Percentiles rank a stretch among this genome's conserved stretches.
Conservation (phyloP, 2,888 invertebrate genomes). For the Sminthurinus aureus region DNA sequence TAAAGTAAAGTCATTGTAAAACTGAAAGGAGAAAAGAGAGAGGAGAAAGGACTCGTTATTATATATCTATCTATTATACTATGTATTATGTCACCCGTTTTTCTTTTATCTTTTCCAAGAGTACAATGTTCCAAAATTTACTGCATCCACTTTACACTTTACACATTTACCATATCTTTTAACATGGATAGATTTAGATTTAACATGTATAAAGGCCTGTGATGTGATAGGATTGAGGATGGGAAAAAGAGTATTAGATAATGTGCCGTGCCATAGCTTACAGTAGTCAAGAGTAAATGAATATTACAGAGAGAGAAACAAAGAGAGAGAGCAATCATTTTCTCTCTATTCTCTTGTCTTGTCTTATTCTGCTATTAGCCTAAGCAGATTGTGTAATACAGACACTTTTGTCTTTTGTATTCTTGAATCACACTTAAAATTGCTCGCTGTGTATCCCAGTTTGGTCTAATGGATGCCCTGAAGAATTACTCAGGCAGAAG, state of each 20-base stretch:
- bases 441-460: background rate
- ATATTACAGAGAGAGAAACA: background rate
- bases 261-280: background rate
- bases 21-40: no score
- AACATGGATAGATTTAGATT: no score
- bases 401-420: conserved; percentile 34
- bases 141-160: background rate
- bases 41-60: no score
- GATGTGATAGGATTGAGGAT: background rate
- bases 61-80: no score
- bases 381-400: conserved; percentile 13
- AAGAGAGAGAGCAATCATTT: background rate
- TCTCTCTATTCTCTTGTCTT: conserved; percentile 1
- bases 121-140: background rate
- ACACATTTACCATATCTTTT: background rate
- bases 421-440: conserved; percentile 29
- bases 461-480: conserved; percentile 45
- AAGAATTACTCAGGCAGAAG: conserved; percentile 38
- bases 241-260: background rate
- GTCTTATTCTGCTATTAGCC: conserved; percentile 14
- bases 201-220: background rate
- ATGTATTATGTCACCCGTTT: no score
- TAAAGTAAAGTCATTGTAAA: no score
- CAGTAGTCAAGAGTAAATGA: background rate
- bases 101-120: no score